These are phyloP conservation scores for Grammomys dolichurus DNA, from an alignment of 2,113 vertebrate species.

Conservation along the genomic window DNA sequence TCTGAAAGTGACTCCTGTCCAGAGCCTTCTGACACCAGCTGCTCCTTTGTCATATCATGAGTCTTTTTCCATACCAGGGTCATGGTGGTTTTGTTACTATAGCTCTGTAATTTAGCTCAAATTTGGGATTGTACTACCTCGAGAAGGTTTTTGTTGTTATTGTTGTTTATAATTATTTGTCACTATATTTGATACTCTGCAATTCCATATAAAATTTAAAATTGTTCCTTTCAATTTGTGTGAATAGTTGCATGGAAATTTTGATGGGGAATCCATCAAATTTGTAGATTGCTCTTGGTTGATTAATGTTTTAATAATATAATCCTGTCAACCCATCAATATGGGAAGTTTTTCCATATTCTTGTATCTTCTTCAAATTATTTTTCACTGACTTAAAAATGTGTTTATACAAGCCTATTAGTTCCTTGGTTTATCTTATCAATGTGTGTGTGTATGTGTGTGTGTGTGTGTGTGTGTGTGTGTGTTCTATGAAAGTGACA, in stretches of 20 bases:
- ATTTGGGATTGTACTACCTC: background rate
- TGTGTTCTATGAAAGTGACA: no score
- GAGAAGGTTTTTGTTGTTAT: background rate
- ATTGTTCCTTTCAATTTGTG: background rate
- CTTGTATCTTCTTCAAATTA: background rate
- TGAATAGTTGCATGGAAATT: background rate
- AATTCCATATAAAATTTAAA: background rate
- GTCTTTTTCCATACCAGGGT: background rate
- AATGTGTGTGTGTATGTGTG: no score
- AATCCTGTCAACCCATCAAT: background rate
- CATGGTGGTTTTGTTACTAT: background rate
- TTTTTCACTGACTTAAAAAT: background rate
- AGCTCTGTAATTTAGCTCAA: background rate
- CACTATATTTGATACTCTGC: background rate
- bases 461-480: background rate
- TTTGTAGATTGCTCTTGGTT: background rate
- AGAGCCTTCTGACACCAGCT: background rate
- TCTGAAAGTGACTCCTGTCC: background rate
- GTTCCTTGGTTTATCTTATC: background rate
- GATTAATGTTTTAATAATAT: background rate
- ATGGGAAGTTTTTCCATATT: background rate
- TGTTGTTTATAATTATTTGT: background rate
- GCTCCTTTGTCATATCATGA: no score
- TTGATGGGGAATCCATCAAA: background rate
- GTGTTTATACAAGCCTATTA: background rate